Base-by-base conservation (phyloP, 2,888 invertebrate genomes). In the Imbricaverruca yamaguchii region DNA sequence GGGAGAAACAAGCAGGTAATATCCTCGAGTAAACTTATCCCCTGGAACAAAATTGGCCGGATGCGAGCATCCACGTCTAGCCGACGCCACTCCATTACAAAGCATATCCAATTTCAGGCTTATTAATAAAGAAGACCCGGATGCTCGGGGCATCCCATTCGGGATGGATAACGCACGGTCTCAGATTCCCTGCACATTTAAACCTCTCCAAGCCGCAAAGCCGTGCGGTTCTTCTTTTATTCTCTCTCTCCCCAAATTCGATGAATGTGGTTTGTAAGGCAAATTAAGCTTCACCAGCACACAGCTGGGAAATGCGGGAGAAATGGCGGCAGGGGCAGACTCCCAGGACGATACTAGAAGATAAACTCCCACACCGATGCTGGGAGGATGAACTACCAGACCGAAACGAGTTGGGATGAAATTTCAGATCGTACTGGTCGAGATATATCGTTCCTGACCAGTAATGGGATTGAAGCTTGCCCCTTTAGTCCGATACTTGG, bases 61-160 rank as follows among this genome's bases (percentile, higher is more conserved):
- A 55, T 74, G 21, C 21, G 53, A 53, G 53, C 74, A 53, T 55
- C 21, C 55, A 55, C 1, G 10, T 21, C 9, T 21, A 7, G 55
- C 9, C 21, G 74, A 55, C 21, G 55, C 55, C 6, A 10, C 74
- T 55, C 39, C 74, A 55, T 55, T 55, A 74, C 21, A 55, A 55
- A 55, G 74, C 53, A 55, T 74, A 74, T 74, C 74, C 74, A 55
- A 74, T 74, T 74, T 74, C 74, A 21, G 6, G 55, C 74, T 74
- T 74, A 74, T 74, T 55, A 74, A 74, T 74, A 74, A 74, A 55
- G 10, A 21, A 21, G 18, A 15, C 18, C 55, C 8, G 18, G 7
- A 3, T 4, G 74, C 55, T 9, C 1, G 55, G 10, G 7, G 74
- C 13, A 21, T 53, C 55, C 53, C 39, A 55, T 74, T 55, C 53